A percentile compares a stretch with the other conserved stretches of the same genome.
Conservation (phyloP, 1,140 invertebrate species). For the Bombus consobrinus region DNA sequence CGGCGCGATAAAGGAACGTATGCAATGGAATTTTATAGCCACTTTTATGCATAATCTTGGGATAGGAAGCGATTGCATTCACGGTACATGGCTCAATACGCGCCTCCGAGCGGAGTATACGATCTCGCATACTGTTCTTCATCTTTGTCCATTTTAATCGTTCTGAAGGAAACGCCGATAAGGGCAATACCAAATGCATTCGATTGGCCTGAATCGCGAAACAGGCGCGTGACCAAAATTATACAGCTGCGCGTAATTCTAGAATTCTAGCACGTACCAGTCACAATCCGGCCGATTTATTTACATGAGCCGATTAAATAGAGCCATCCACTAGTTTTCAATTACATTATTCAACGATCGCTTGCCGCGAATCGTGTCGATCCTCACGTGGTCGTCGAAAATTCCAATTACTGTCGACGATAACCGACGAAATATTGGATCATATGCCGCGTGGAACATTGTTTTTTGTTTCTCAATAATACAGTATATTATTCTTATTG, state of each 20-base stretch:
- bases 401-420: slow-evolving; percentile 33
- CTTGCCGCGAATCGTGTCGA: slow-evolving; percentile 12
- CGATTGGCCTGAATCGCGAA: slow-evolving; percentile 46
- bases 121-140: neutral
- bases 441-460: too few relatives aligned
- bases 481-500: too few relatives aligned
- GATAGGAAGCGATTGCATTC: slow-evolving; percentile 1
- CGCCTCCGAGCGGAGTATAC: too few relatives aligned
- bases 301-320: slow-evolving; percentile 61
- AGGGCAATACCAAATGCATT: slow-evolving; percentile 22
- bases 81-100: too few relatives aligned
- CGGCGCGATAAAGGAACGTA: neutral
- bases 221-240: slow-evolving; percentile 51
- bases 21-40: neutral
- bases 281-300: slow-evolving; percentile 51
- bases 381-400: slow-evolving; percentile 21
- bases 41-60: neutral
- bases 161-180: slow-evolving; percentile 41
- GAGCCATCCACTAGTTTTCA: slow-evolving; percentile 55
- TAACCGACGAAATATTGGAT: neutral
- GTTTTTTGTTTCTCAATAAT: neutral
- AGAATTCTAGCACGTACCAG: slow-evolving; percentile 27
- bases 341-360: slow-evolving; percentile 55
- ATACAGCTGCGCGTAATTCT: slow-evolving; percentile 41
- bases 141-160: slow-evolving; percentile 27